These are phyloP conservation scores for Anorthoa munda DNA, from an alignment of 2,888 invertebrate genomes.

Conservation along the genomic window DNA sequence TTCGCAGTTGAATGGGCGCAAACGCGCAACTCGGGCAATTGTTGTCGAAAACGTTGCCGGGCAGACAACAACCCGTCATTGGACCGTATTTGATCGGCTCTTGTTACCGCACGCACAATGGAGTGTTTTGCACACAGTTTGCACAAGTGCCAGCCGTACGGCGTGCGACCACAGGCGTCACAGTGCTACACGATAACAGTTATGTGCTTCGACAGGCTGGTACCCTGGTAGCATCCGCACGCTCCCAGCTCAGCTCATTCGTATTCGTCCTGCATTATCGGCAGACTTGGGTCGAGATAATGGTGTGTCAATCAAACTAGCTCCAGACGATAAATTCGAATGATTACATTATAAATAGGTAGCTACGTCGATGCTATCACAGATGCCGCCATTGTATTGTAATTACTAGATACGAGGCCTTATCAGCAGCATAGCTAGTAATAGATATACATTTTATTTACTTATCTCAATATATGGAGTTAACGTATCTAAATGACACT, in stretches of 20 bases:
- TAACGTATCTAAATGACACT: conserved; percentile 7
- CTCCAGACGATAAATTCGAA: conserved; percentile 49
- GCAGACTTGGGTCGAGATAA: conserved; percentile 28
- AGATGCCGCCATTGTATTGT: conserved; percentile 60
- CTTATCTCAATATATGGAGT: conserved; percentile 2
- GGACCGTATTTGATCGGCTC: conserved; percentile 66
- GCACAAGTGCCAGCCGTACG: conserved; percentile 75
- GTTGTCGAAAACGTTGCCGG: conserved; percentile 64
- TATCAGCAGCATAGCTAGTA: conserved; percentile 30
- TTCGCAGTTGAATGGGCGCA: conserved; percentile 58
- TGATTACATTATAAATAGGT: conserved; percentile 49
- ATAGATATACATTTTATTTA: conserved; percentile 2
- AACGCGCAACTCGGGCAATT: conserved; percentile 60
- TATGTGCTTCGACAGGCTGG: conserved; percentile 1
- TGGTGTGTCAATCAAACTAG: conserved; percentile 50
- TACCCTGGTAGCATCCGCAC: conserved; percentile 19
- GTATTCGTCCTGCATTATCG: conserved; percentile 31
- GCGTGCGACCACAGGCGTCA: conserved; percentile 34
- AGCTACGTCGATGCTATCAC: conserved; percentile 40
- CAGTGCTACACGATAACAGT: conserved; percentile 35
- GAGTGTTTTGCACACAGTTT: conserved; percentile 79
- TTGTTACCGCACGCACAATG: conserved; percentile 76
- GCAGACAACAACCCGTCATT: conserved; percentile 64
- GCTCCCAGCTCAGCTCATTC: conserved; percentile 17
- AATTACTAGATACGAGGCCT: conserved; percentile 53